Evolutionary conservation across 2,113 vertebrate species (phyloP), one percentile per base, ranked within the genome.

Genomic region (Brienomyrus brachyistius): DNA sequence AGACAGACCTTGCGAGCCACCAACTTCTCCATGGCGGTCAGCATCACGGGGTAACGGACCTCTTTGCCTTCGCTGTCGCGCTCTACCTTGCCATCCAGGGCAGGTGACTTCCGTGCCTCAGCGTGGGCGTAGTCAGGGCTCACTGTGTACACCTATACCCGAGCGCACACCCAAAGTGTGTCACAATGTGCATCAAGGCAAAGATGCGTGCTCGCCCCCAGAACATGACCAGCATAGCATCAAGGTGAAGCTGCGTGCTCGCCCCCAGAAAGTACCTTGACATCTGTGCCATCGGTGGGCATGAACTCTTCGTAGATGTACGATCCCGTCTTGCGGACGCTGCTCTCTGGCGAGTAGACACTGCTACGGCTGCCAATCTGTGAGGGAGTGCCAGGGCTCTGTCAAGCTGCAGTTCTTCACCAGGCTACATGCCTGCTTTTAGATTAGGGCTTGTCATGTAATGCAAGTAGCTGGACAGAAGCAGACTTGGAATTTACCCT

Each of bases 291-390:
- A 89, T 99, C 98, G 0, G 98, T 99, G 6, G 98, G 97, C 98
- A 99, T 99, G 93, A 99, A 99, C 92, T 99, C 98, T 92, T 99
- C 98, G 6, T 99, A 99, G 91, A 99, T 99, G 92, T 99, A 99
- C 0, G 98, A 98, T 19, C 98, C 98, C 0, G 98, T 99, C 95
- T 99, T 99, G 52, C 98, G 95, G 45, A 99, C 98, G 0, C 94
- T 97, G 96, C 96, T 99, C 93, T 99, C 98, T 2, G 98, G 97
- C 10, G 98, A 99, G 91, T 99, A 99, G 48, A 99, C 98, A 0
- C 98, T 99, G 93, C 98, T 99, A 9, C 98, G 97, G 92, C 98
- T 99, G 89, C 98, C 98, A 8, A 99, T 99, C 98, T 99, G 94
- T 11, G 95, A 15, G 11, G 88, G 4, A 62, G 9, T 56, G 4